Conservation (phyloP, 2,797 vertebrate genomes). For the Halcyon chelicuti region DNA sequence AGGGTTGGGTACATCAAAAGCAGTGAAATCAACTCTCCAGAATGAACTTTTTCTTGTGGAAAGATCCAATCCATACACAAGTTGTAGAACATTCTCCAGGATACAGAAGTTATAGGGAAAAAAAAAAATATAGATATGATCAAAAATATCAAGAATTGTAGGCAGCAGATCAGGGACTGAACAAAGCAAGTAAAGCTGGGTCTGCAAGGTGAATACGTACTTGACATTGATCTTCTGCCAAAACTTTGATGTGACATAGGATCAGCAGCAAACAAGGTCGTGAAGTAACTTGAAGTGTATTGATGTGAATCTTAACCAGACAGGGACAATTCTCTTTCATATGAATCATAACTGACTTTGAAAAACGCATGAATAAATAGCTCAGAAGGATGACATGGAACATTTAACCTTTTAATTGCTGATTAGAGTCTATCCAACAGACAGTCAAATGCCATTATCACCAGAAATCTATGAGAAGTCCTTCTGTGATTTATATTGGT, state of each 20-base stretch:
- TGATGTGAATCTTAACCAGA: constrained; percentile 29
- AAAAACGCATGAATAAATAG: constrained; percentile 33
- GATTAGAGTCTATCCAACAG: not conserved
- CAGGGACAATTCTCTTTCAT: not conserved
- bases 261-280: constrained; percentile 20
- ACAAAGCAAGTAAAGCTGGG: not conserved
- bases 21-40: not conserved
- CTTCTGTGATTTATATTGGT: not conserved
- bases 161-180: not conserved
- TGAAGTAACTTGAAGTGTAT: constrained; percentile 38
- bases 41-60: not conserved
- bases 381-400: not conserved
- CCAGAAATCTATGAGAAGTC: not conserved
- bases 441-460: not conserved
- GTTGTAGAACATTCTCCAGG: not conserved
- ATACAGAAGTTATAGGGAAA: not conserved
- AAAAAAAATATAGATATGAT: not conserved
- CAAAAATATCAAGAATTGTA: not conserved
- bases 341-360: constrained; percentile 35
- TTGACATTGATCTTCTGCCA: constrained; percentile 50
- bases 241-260: not conserved
- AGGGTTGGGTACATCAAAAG: not conserved
- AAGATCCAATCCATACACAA: not conserved
- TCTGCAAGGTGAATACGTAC: constrained; percentile 30
- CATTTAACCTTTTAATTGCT: not conserved